Percentiles rank a stretch among this genome's conserved stretches.
Evolutionary conservation across 1,140 invertebrate genomes (phyloP).

Genomic region (Campodea augens): DNA sequence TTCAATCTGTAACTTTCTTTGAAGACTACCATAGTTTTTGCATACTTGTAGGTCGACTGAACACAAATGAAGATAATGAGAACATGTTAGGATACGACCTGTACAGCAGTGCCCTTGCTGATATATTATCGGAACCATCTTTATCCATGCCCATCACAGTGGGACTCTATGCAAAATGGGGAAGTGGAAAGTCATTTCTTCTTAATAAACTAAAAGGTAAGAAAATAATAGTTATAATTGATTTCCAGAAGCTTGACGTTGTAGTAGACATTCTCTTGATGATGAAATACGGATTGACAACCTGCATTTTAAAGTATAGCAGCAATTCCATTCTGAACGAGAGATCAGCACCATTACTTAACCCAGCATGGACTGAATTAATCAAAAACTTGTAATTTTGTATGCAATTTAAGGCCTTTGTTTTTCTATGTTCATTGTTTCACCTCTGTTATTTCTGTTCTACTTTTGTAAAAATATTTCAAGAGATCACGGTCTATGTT

Average conservation of each 20-base stretch:
- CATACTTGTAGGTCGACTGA: conserved; percentile 46
- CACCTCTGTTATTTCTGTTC: no score
- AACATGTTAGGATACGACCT: conserved; percentile 94
- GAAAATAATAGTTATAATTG: conserved; percentile 9
- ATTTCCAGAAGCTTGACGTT: no score
- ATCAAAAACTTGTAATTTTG: no score
- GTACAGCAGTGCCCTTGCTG: conserved; percentile 88
- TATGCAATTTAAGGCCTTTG: no score
- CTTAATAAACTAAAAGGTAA: conserved; percentile 74
- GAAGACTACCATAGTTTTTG: conserved; percentile 4
- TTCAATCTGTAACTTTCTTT: conserved; percentile 4
- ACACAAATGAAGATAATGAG: conserved; percentile 92
- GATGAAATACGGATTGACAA: no score
- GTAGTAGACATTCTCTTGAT: no score
- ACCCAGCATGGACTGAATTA: no score
- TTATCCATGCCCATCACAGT: conserved; percentile 90
- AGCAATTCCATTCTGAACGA: neutral
- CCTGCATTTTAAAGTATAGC: no score
- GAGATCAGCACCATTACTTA: no score
- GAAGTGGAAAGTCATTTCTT: conserved; percentile 92
- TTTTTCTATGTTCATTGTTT: no score
- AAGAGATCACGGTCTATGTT: no score
- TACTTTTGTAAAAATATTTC: no score
- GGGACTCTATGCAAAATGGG: conserved; percentile 93
- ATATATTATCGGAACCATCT: conserved; percentile 89